phyloP scores from a whole-genome alignment of 2,888 invertebrate genomes.

The Calliscelio sp. region DNA sequence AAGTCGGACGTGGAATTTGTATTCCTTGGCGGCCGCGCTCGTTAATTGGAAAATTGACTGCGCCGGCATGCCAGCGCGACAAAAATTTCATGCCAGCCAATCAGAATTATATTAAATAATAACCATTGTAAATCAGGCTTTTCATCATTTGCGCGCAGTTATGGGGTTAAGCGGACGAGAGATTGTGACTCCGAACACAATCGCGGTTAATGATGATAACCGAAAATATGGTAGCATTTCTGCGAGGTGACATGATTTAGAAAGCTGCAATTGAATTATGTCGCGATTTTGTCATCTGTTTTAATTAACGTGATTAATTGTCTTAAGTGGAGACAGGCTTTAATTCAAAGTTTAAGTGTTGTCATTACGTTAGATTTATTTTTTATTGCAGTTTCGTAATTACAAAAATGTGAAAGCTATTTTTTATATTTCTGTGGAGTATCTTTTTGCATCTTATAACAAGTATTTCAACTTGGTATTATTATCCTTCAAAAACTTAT shows the following conservation, averaged over 20 bases:
- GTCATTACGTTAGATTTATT: too few species aligned
- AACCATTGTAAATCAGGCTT: constrained; percentile 70
- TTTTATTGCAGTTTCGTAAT: too few species aligned
- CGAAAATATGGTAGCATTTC: constrained; percentile 40
- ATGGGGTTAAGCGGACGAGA: constrained; percentile 44
- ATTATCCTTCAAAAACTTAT: too few species aligned
- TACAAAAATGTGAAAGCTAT: too few species aligned
- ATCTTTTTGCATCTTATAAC: too few species aligned
- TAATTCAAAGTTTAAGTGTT: too few species aligned
- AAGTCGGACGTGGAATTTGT: constrained; percentile 73
- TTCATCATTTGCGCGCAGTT: constrained; percentile 59
- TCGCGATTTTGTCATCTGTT: too few species aligned
- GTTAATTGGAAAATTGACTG: constrained; percentile 75
- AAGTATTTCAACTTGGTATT: too few species aligned
- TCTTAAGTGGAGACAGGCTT: too few species aligned
- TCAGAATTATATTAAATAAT: constrained; percentile 72
- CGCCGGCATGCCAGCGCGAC: constrained; percentile 69
- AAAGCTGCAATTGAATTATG: not conserved
- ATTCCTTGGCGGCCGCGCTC: constrained; percentile 72
- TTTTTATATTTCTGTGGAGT: too few species aligned
- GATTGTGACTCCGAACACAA: constrained; percentile 41
- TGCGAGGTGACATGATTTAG: not conserved
- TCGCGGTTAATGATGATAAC: constrained; percentile 61
- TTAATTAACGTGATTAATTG: too few species aligned
- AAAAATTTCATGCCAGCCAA: constrained; percentile 64